phyloP scores from a whole-genome alignment of 2,113 vertebrate genomes.

The Dasypus novemcinctus region DNA sequence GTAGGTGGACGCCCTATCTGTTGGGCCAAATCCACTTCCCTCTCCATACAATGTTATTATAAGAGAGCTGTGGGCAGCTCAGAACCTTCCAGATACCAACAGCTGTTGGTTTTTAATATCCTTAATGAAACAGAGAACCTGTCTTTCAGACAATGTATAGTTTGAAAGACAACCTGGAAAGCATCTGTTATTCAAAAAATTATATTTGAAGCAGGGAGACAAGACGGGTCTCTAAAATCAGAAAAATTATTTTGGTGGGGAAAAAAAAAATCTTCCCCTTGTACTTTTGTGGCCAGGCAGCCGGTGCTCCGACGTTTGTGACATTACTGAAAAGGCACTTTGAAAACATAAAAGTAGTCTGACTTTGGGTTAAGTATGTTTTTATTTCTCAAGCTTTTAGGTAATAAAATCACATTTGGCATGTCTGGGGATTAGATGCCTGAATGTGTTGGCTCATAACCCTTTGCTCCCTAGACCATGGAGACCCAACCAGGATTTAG shows the following conservation, averaged over 20 bases:
- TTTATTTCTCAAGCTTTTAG: background rate
- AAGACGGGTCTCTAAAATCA: background rate
- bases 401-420: conserved; percentile 18
- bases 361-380: background rate
- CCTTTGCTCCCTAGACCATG: background rate
- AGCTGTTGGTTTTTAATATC: background rate
- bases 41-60: too few relatives aligned
- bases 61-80: background rate
- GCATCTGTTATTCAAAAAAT: background rate
- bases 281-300: rapidly evolving
- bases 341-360: background rate
- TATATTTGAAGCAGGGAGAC: background rate
- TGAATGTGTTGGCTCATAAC: background rate
- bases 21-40: too few relatives aligned
- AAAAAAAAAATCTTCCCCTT: background rate
- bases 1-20: too few relatives aligned
- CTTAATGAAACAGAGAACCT: background rate
- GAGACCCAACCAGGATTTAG: background rate
- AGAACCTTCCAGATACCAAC: background rate
- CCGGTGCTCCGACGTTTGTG: too few relatives aligned
- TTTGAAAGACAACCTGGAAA: background rate
- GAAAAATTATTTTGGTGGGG: too few relatives aligned
- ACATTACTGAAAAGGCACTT: background rate
- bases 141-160: rapidly evolving
- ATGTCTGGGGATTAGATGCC: background rate